A percentile compares a stretch with the other conserved stretches of the same genome.
phyloP scores from a whole-genome alignment of 2,888 invertebrate genomes.

The Aspidiotus rigidus region DNA sequence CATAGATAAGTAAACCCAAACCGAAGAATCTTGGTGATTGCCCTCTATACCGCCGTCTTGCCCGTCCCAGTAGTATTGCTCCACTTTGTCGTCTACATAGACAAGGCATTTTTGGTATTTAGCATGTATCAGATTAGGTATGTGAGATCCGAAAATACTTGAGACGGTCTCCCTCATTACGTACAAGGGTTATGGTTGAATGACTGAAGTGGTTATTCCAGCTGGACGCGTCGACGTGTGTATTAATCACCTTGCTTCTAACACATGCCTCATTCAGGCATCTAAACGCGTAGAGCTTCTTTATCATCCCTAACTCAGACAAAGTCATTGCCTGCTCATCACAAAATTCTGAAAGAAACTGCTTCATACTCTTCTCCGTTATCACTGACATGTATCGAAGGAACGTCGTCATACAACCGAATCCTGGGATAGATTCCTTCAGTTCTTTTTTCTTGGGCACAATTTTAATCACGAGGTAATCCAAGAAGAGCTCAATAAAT shows the following conservation, averaged over 20 bases:
- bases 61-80: background rate
- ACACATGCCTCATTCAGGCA: background rate
- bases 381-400: background rate
- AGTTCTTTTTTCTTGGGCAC: background rate
- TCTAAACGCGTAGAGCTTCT: background rate
- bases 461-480: background rate
- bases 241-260: background rate
- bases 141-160: background rate
- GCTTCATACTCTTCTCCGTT: background rate
- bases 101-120: background rate
- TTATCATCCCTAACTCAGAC: background rate
- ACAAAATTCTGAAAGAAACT: background rate
- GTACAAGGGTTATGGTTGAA: background rate
- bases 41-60: background rate
- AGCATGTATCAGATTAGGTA: background rate
- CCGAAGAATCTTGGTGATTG: background rate
- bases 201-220: background rate
- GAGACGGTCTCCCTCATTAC: background rate
- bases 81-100: background rate
- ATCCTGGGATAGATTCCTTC: background rate
- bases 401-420: background rate
- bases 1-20: background rate
- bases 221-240: background rate
- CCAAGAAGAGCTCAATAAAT: background rate
- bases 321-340: background rate